Conservation (phyloP, 2,113 vertebrate genomes). For the Gobio gobio region DNA sequence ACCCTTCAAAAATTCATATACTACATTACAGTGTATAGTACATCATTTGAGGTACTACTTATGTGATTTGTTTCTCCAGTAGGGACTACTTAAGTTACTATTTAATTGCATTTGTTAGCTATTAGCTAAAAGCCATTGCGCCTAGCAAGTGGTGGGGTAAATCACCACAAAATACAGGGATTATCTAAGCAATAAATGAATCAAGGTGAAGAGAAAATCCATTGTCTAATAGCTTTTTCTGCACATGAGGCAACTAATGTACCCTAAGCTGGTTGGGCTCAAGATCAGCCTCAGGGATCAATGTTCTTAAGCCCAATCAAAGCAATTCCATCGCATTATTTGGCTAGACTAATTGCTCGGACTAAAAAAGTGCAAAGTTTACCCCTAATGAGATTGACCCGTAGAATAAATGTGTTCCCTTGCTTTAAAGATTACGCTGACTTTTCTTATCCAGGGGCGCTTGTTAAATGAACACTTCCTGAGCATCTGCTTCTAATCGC, state of each 20-base stretch:
- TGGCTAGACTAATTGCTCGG: slow-evolving; percentile 48
- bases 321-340: slow-evolving; percentile 48
- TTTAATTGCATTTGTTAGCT: slow-evolving; percentile 48
- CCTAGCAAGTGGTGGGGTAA: slow-evolving; percentile 26
- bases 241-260: slow-evolving; percentile 61
- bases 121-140: slow-evolving; percentile 44
- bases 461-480: slow-evolving; percentile 28
- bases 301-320: slow-evolving; percentile 53
- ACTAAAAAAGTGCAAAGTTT: slow-evolving; percentile 42
- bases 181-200: slow-evolving; percentile 52
- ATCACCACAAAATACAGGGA: slow-evolving; percentile 43
- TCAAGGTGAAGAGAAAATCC: slow-evolving; percentile 63
- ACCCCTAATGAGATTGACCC: slow-evolving; percentile 44
- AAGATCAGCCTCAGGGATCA: slow-evolving; percentile 55
- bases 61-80: background rate
- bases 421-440: slow-evolving; percentile 34
- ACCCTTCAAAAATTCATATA: background rate
- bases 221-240: slow-evolving; percentile 59
- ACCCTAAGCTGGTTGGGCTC: slow-evolving; percentile 52
- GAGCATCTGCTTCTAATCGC: background rate
- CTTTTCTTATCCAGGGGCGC: background rate
- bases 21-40: background rate
- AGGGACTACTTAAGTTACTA: background rate
- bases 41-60: background rate
- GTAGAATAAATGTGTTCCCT: slow-evolving; percentile 44